These are phyloP conservation scores for Argyra leucocephala DNA, from an alignment of 2,888 invertebrate species.

Conservation along the genomic window DNA sequence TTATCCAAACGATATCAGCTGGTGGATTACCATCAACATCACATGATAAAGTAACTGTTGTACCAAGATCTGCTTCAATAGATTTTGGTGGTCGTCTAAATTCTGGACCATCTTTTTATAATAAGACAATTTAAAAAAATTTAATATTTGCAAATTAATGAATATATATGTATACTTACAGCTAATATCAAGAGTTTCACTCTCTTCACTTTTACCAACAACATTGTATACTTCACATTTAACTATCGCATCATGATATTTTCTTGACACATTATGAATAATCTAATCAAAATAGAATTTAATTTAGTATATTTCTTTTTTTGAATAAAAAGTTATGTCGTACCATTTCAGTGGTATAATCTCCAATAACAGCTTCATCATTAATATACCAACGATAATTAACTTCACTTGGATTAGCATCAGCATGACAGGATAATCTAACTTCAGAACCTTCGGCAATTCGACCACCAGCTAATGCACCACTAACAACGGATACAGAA, in stretches of 20 bases:
- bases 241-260: slow-evolving; percentile 74
- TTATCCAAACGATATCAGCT: slow-evolving; percentile 82
- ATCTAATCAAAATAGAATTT: slow-evolving; percentile 42
- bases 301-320: neutral
- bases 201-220: slow-evolving; percentile 84
- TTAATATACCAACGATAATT: slow-evolving; percentile 82
- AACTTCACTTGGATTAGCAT: slow-evolving; percentile 79
- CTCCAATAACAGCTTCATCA: slow-evolving; percentile 68
- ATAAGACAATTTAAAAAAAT: slow-evolving; percentile 17
- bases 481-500: slow-evolving; percentile 56
- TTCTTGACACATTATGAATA: slow-evolving; percentile 70
- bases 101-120: slow-evolving; percentile 66
- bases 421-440: slow-evolving; percentile 70
- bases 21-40: slow-evolving; percentile 85
- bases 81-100: slow-evolving; percentile 68
- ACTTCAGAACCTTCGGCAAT: slow-evolving; percentile 75
- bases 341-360: slow-evolving; percentile 69
- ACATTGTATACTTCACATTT: slow-evolving; percentile 87
- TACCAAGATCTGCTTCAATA: slow-evolving; percentile 71
- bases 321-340: slow-evolving; percentile 27
- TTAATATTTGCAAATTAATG: neutral
- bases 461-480: slow-evolving; percentile 51
- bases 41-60: slow-evolving; percentile 69
- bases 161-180: slow-evolving; percentile 83
- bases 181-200: slow-evolving; percentile 75